Percentiles rank a stretch among this genome's conserved stretches.
Conservation (phyloP, 2,797 vertebrate genomes). For the Fringilla coelebs region DNA sequence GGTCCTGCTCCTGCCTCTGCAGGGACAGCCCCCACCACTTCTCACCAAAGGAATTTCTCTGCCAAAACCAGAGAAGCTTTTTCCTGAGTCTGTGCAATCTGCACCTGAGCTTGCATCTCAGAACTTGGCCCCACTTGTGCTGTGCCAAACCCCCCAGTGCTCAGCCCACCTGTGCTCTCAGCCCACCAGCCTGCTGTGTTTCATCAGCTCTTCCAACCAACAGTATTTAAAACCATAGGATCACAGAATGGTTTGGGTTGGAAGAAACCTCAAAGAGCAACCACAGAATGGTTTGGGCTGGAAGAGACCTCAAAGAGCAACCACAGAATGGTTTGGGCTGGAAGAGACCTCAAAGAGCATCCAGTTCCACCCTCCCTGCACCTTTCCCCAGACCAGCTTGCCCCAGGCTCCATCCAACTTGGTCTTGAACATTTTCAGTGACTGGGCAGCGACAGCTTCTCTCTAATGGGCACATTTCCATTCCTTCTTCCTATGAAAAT, state of each 20-base stretch:
- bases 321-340: neutral
- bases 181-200: neutral
- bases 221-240: neutral
- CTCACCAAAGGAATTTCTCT: neutral
- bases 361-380: neutral
- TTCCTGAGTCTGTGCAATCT: accelerated
- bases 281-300: neutral
- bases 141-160: neutral
- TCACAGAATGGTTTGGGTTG: neutral
- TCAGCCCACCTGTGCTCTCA: neutral
- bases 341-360: neutral
- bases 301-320: neutral
- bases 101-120: neutral
- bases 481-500: neutral
- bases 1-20: neutral
- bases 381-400: neutral
- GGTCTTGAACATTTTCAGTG: neutral
- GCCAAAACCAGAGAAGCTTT: neutral
- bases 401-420: neutral
- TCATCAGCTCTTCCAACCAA: neutral
- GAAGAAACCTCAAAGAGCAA: neutral
- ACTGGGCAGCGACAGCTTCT: neutral
- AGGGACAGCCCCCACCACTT: neutral
- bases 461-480: neutral
- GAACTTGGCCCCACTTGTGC: neutral